Evolutionary conservation across 2,888 invertebrate species (phyloP).

Genomic region (Cephonodes hylas): DNA sequence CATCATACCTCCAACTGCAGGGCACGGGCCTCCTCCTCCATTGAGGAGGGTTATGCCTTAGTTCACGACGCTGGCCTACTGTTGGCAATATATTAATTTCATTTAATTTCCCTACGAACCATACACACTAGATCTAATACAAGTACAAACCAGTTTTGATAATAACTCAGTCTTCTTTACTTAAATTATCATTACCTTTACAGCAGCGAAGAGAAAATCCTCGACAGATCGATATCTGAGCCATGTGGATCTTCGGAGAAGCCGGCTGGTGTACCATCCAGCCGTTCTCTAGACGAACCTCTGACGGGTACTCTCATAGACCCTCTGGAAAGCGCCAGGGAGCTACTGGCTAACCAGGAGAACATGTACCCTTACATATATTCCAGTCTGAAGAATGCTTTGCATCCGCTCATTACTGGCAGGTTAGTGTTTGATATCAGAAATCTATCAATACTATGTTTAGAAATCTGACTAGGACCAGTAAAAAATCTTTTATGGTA

Average conservation of each 20-base stretch:
- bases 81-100: no score
- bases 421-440: no score
- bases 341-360: constrained; percentile 87
- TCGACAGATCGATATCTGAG: constrained; percentile 48
- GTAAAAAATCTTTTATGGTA: no score
- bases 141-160: neutral
- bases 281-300: constrained; percentile 27
- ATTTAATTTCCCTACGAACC: neutral
- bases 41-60: no score
- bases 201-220: neutral
- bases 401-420: constrained; percentile 87
- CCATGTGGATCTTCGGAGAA: constrained; percentile 41
- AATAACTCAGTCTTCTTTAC: neutral
- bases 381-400: constrained; percentile 86
- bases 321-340: constrained; percentile 50
- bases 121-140: neutral
- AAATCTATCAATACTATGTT: no score
- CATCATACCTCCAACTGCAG: no score
- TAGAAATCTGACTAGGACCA: no score
- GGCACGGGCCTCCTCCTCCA: no score
- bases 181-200: neutral
- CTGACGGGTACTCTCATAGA: constrained; percentile 33
- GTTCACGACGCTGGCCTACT: no score
- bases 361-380: constrained; percentile 88
- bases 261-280: constrained; percentile 16